Evolutionary conservation across 1,140 invertebrate genomes (phyloP).

Genomic region (Laupala kohalensis): DNA sequence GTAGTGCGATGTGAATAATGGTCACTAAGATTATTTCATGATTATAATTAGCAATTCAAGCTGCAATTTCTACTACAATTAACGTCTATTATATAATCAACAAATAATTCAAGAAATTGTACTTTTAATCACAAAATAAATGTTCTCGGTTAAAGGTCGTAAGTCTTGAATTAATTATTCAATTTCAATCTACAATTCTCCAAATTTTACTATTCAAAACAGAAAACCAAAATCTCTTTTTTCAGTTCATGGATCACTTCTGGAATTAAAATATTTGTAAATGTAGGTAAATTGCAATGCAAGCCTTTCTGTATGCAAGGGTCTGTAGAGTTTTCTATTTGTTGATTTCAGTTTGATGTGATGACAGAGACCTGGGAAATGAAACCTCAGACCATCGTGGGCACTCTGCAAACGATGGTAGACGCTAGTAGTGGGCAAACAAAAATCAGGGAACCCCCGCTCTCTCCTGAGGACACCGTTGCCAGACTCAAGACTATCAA

Average conservation of each 20-base stretch:
- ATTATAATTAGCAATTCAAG: too few species aligned
- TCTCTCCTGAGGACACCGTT: constrained; percentile 26
- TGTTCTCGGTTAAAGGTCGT: not conserved
- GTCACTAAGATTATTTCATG: too few species aligned
- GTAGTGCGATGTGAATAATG: too few species aligned
- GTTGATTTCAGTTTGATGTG: constrained; percentile 46
- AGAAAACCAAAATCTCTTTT: not conserved
- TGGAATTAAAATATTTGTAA: not conserved
- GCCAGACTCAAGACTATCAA: constrained; percentile 34
- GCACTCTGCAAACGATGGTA: constrained; percentile 38
- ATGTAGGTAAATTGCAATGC: not conserved
- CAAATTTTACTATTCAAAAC: not conserved
- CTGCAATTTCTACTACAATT: too few species aligned
- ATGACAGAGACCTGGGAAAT: constrained; percentile 48
- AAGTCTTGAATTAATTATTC: not conserved
- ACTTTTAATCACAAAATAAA: too few species aligned
- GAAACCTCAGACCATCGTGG: constrained; percentile 44
- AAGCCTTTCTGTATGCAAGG: too few species aligned
- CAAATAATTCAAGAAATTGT: too few species aligned
- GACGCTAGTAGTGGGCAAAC: not conserved
- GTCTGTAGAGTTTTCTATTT: constrained; percentile 1
- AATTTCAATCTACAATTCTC: not conserved
- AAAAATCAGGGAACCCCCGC: constrained; percentile 5
- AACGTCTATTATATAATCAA: too few species aligned
- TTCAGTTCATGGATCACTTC: not conserved